phyloP scores from a whole-genome alignment of 2,888 invertebrate genomes.

The Adineta ricciae region DNA sequence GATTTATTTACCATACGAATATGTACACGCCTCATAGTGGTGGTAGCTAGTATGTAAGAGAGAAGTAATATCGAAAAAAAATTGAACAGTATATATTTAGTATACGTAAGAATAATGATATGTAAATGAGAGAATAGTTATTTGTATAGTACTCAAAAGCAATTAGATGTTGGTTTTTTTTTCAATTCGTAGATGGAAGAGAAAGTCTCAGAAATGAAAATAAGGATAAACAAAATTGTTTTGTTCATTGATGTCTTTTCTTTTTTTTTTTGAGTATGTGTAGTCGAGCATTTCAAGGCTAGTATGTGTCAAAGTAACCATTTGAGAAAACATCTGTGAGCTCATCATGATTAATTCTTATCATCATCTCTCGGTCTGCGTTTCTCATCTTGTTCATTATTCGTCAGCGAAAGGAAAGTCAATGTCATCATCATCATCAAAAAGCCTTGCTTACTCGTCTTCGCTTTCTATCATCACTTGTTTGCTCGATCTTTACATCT shows the following conservation, averaged over 20 bases:
- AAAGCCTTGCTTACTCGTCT: background rate
- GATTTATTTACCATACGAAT: background rate
- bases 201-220: background rate
- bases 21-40: background rate
- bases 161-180: background rate
- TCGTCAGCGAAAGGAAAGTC: background rate
- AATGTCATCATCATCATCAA: background rate
- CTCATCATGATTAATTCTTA: background rate
- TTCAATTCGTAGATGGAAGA: no score
- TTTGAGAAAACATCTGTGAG: background rate
- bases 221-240: background rate
- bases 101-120: background rate
- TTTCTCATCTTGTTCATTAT: background rate
- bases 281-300: background rate
- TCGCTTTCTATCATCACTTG: slow-evolving; percentile 5
- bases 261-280: background rate
- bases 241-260: background rate
- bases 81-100: background rate
- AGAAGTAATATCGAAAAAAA: background rate
- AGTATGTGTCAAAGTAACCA: background rate
- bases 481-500: background rate
- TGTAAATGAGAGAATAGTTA: background rate
- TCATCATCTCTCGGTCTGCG: background rate
- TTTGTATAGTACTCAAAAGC: background rate
- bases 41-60: background rate